Evolutionary conservation across 2,888 invertebrate genomes (phyloP).

Genomic region (Adineta ricciae): DNA sequence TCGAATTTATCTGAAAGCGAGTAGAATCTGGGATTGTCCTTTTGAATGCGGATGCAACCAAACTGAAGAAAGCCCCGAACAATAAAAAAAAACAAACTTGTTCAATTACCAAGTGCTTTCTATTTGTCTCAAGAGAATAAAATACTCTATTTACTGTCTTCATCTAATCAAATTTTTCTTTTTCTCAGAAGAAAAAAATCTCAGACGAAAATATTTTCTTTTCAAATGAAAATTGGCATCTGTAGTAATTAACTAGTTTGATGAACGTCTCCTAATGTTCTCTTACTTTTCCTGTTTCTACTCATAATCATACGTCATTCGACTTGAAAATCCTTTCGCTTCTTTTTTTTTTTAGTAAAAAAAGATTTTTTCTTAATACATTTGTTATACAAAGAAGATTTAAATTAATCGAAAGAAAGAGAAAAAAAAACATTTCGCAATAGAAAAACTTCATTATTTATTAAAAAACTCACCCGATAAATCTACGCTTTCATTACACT

Average conservation of each 20-base stretch:
- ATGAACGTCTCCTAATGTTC: neutral
- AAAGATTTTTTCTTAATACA: no score
- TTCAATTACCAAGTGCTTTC: neutral
- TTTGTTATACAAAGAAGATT: no score
- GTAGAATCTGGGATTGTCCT: neutral
- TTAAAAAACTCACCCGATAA: no score
- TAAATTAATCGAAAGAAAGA: no score
- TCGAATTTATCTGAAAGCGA: neutral
- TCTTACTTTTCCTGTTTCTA: neutral
- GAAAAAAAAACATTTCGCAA: no score
- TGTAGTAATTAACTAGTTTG: neutral
- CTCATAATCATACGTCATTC: neutral
- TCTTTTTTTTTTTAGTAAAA: no score
- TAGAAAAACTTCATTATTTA: no score
- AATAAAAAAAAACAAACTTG: neutral
- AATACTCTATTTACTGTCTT: neutral
- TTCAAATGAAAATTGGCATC: neutral
- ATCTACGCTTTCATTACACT: no score
- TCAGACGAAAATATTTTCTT: neutral
- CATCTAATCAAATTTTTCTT: neutral
- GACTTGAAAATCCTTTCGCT: neutral
- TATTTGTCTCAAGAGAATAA: neutral
- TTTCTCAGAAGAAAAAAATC: neutral
- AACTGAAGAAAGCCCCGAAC: no score
- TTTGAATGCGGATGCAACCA: no score